Base-by-base conservation (phyloP, 23 tunicate genomes). In the Ciona savignyi region DNA sequence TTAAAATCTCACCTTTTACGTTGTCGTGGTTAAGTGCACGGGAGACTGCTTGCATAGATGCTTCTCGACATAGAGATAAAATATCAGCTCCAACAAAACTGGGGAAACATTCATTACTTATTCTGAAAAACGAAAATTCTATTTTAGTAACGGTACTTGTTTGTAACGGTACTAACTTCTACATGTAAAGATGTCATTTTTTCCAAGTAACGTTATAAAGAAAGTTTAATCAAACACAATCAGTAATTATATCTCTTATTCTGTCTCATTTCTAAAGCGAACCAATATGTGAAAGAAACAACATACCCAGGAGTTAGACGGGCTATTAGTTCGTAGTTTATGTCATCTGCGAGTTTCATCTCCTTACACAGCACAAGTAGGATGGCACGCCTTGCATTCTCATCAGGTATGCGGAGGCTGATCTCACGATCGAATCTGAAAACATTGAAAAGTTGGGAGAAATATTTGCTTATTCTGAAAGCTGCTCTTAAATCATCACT, bases 251-350 rank as follows among this genome's bases (percentile, higher is more conserved):
- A n/a, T n/a, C n/a, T n/a, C n/a, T n/a, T n/a, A n/a, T n/a, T n/a
- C n/a, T n/a, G n/a, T n/a, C n/a, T n/a, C n/a, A n/a, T n/a, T n/a
- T n/a, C n/a, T n/a, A n/a, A n/a, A n/a, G n/a, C n/a, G n/a, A n/a
- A n/a, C n/a, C n/a, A n/a, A n/a, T n/a, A n/a, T n/a, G n/a, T n/a
- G n/a, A n/a, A n/a, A n/a, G n/a, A 4, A 23, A 42, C 15, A n/a
- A 82, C 78, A 23, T 66, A 90, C 78, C 97, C 97, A 3, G 97
- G 97, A 15, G 97, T 90, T 3, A 90, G 72, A 3, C 86, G 71
- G 0, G 97, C 97, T 33, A 90, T 69, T n/a, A 90, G 70, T 0
- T 72, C 65, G 62, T 51, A 88, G 25, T 78, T 77, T 34, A 88
- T 42, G 65, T 88, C 88, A 2, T 74, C 77, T 24, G 81, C 80